Conservation (phyloP, 1,140 invertebrate species). For the Artemia franciscana region DNA sequence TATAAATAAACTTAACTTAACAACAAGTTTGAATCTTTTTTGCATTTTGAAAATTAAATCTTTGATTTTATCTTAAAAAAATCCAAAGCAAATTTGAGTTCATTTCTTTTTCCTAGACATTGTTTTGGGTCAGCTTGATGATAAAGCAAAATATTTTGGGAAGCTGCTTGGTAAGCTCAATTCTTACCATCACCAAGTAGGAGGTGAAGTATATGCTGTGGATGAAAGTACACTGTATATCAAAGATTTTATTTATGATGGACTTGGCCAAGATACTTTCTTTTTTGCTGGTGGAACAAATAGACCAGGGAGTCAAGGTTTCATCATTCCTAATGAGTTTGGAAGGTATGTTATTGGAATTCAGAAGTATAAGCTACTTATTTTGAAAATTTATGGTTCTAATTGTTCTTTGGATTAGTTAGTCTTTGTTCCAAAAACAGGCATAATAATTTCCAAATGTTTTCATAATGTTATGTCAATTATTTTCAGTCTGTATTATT, state of each 20-base stretch:
- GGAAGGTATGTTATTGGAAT: conserved; percentile 34
- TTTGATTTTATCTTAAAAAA: no score
- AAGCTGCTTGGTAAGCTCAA: conserved; percentile 63
- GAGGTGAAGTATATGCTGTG: conserved; percentile 68
- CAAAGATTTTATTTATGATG: conserved; percentile 68
- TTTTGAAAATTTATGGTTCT: not conserved
- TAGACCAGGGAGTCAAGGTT: conserved; percentile 63
- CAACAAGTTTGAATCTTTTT: no score
- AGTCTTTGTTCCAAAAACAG: not conserved
- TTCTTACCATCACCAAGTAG: conserved; percentile 70
- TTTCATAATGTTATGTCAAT: not conserved
- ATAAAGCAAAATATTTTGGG: conserved; percentile 33
- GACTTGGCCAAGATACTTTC: conserved; percentile 47
- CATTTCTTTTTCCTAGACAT: not conserved
- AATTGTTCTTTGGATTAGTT: not conserved
- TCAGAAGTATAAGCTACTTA: not conserved
- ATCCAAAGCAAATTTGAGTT: no score
- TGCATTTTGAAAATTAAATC: no score
- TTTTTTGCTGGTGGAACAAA: conserved; percentile 77
- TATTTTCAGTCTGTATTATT: no score
- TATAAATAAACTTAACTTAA: no score
- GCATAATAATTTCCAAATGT: not conserved
- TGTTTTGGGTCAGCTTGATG: conserved; percentile 8
- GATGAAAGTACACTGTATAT: conserved; percentile 62
- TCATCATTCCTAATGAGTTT: conserved; percentile 66